Evolutionary conservation across 2,888 invertebrate species (phyloP), one percentile per base, ranked within the genome.

Genomic region (Ennomos quercinarius): DNA sequence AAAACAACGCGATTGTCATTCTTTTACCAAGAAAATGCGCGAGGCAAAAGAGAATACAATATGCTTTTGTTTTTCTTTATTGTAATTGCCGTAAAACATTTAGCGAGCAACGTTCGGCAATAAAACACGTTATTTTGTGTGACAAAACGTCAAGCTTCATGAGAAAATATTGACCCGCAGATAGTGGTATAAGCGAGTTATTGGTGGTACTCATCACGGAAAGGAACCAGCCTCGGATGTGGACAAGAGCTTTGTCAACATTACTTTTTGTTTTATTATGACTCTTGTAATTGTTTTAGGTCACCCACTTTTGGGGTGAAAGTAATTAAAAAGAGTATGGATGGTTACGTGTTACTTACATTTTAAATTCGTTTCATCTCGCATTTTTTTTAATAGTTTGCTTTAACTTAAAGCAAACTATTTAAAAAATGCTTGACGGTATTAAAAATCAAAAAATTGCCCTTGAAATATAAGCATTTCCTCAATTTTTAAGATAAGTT

Each of bases 91-190:
- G 87, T 89, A 86, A 90, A 91, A 86, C 91, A 90, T 91, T 92
- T 91, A 91, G 91, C 84, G 81, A 78, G 80, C 81, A 76, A 76
- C 81, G 76, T 75, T 78, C 78, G 70, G 74, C 83, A 70, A 91
- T 91, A 91, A 92, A 92, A 90, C 88, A 89, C 82, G 81, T 84
- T 90, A 91, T 92, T 92, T 91, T 91, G 91, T 92, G 92, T 91
- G 91, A 92, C 91, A 91, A 91, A 91, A 87, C 77, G 92, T 90
- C 91, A 77, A 75, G 82, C 78, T 91, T 92, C 89, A 91, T 91
- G 92, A 91, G 91, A 91, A 92, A 90, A 83, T 92, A 92, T 91
- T 85, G 88, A 91, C 87, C 90, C 89, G 84, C 90, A 91, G 89
- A 91, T 91, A 89, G 90, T 82, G 86, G 85, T 82, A 86, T 89